Evolutionary conservation across 2,797 vertebrate genomes (phyloP).

Genomic region (Knipowitschia caucasica): DNA sequence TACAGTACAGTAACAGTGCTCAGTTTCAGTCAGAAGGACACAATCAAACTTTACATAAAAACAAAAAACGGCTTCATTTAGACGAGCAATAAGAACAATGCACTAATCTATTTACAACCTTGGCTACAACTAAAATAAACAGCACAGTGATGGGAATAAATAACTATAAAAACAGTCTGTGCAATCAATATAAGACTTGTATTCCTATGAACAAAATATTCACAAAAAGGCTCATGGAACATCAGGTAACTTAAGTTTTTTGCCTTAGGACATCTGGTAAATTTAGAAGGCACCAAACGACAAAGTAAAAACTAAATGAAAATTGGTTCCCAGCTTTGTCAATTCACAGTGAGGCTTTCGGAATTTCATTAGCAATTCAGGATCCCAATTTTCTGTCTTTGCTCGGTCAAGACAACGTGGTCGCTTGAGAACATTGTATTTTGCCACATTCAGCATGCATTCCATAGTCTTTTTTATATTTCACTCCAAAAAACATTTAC

Average conservation of each 20-base stretch:
- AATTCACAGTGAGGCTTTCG: constrained; percentile 61
- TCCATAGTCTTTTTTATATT: background rate
- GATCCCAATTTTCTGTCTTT: background rate
- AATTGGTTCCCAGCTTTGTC: constrained; percentile 1
- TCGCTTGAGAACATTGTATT: no score
- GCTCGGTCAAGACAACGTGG: background rate
- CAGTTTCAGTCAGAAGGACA: background rate
- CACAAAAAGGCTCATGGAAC: constrained; percentile 20
- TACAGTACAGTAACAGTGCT: constrained; percentile 12
- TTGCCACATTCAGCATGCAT: background rate
- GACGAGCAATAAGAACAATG: background rate
- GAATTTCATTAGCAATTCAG: constrained; percentile 8
- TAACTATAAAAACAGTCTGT: constrained; percentile 18
- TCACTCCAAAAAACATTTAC: background rate
- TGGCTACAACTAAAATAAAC: constrained; percentile 22
- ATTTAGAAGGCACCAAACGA: constrained; percentile 53
- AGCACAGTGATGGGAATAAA: constrained; percentile 49
- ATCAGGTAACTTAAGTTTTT: constrained; percentile 11
- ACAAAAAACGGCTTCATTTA: constrained; percentile 1
- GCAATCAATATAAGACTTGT: constrained; percentile 1
- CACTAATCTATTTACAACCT: constrained; percentile 2
- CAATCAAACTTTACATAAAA: constrained; percentile 6
- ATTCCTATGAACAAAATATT: constrained; percentile 4
- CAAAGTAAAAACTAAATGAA: constrained; percentile 9
- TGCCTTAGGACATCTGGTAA: constrained; percentile 10